Percentiles rank a stretch among this genome's conserved stretches.
These are phyloP conservation scores for Eristalinus aeneus DNA, from an alignment of 2,888 invertebrate genomes.

Conservation along the genomic window DNA sequence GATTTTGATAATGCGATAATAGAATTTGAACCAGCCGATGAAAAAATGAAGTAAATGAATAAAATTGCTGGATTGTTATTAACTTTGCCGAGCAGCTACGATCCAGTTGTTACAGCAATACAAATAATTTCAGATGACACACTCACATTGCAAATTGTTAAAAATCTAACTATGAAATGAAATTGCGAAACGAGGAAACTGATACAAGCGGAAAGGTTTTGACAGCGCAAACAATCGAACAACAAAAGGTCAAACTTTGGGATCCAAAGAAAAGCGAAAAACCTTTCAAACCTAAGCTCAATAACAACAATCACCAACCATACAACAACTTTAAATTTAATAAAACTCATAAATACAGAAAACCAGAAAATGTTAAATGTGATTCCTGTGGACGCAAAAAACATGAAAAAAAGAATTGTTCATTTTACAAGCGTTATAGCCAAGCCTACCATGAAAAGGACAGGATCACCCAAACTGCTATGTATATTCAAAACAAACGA, in stretches of 20 bases:
- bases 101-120: conserved; percentile 11
- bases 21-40: conserved; percentile 10
- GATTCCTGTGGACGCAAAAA: conserved; percentile 14
- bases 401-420: conserved; percentile 15
- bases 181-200: conserved; percentile 17
- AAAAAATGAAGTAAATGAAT: conserved; percentile 14
- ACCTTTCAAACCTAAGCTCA: not conserved
- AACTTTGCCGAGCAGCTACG: conserved; percentile 15
- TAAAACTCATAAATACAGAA: conserved; percentile 10
- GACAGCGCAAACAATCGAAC: conserved; percentile 3
- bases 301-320: conserved; percentile 11
- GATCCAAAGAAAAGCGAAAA: conserved; percentile 1
- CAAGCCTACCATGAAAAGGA: not conserved
- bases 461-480: too few relatives aligned
- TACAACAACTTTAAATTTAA: conserved; percentile 14
- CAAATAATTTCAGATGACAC: conserved; percentile 4
- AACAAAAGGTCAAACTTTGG: conserved; percentile 4
- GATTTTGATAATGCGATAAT: too few relatives aligned
- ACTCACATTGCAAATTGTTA: conserved; percentile 15
- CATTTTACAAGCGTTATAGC: conserved; percentile 9
- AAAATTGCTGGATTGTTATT: conserved; percentile 13
- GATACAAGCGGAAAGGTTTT: conserved; percentile 14
- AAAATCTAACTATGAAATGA: not conserved
- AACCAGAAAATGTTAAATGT: conserved; percentile 18
- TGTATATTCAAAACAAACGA: conserved; percentile 17